Evolutionary conservation across 2,797 vertebrate genomes (phyloP).

Genomic region (Peromyscus nudipes): DNA sequence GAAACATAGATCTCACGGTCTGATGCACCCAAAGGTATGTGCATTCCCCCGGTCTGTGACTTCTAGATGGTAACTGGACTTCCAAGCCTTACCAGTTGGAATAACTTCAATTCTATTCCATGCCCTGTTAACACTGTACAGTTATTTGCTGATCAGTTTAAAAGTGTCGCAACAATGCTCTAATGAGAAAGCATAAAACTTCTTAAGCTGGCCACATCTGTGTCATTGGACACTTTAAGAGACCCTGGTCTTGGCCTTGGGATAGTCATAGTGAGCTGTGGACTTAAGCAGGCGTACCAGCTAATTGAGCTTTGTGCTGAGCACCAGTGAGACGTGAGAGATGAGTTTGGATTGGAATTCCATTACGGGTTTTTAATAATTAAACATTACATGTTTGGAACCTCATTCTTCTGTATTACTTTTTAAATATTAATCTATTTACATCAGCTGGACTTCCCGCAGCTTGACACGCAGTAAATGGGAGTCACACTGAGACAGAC

Average conservation of each 20-base stretch:
- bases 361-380: slow-evolving; percentile 91
- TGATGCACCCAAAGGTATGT: not conserved
- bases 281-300: slow-evolving; percentile 42
- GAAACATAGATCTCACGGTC: not conserved
- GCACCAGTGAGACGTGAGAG: slow-evolving; percentile 79
- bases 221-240: not conserved
- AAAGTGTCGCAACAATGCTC: not conserved
- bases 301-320: slow-evolving; percentile 86
- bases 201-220: not conserved
- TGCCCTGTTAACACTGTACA: not conserved
- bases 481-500: slow-evolving; percentile 81
- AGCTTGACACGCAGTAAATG: slow-evolving; percentile 83
- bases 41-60: not conserved
- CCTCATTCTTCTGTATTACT: slow-evolving; percentile 89
- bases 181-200: slow-evolving; percentile 15
- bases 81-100: not conserved
- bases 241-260: slow-evolving; percentile 56
- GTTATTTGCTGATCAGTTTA: not conserved
- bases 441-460: slow-evolving; percentile 88
- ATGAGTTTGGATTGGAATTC: slow-evolving; percentile 86
- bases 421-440: slow-evolving; percentile 92
- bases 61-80: not conserved
- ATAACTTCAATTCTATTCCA: slow-evolving; percentile 18
- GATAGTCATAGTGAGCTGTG: slow-evolving; percentile 31
- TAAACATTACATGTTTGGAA: slow-evolving; percentile 89